These are phyloP conservation scores for Apeltes quadracus DNA, from an alignment of 2,113 vertebrate genomes.

Conservation along the genomic window DNA sequence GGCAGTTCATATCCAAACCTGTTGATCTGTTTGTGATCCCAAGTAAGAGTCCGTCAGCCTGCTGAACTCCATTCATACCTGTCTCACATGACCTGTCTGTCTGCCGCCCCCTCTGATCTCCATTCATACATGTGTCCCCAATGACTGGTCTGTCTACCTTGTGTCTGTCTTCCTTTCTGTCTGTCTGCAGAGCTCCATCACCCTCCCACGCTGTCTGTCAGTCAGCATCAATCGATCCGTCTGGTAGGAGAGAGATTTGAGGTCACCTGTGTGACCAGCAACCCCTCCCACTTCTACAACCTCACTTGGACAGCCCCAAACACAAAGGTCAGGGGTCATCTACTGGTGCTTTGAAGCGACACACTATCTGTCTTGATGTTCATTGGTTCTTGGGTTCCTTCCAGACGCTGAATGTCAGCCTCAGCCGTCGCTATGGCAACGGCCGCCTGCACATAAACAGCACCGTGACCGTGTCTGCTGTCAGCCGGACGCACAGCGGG, in stretches of 20 bases:
- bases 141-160: background rate
- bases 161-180: background rate
- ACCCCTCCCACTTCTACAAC: slow-evolving; percentile 46
- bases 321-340: slow-evolving; percentile 58
- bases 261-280: slow-evolving; percentile 78
- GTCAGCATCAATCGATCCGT: slow-evolving; percentile 71
- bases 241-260: slow-evolving; percentile 84
- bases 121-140: too few species aligned
- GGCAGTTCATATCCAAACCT: slow-evolving; percentile 32
- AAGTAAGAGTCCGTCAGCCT: slow-evolving; percentile 74
- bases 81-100: background rate
- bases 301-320: slow-evolving; percentile 73
- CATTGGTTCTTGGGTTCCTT: background rate
- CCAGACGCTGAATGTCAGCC: background rate
- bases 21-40: slow-evolving; percentile 72
- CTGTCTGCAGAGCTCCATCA: slow-evolving; percentile 29
- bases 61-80: background rate
- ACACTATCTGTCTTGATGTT: background rate
- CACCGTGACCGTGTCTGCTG: slow-evolving; percentile 65
- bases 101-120: background rate
- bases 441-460: slow-evolving; percentile 21
- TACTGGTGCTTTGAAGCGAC: background rate
- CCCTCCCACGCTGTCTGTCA: slow-evolving; percentile 16
- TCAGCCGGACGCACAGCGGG: slow-evolving; percentile 78
- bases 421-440: background rate